These are phyloP conservation scores for Antedon bifida DNA, from an alignment of 35 echinoderm and acorn worm species.

Conservation along the genomic window DNA sequence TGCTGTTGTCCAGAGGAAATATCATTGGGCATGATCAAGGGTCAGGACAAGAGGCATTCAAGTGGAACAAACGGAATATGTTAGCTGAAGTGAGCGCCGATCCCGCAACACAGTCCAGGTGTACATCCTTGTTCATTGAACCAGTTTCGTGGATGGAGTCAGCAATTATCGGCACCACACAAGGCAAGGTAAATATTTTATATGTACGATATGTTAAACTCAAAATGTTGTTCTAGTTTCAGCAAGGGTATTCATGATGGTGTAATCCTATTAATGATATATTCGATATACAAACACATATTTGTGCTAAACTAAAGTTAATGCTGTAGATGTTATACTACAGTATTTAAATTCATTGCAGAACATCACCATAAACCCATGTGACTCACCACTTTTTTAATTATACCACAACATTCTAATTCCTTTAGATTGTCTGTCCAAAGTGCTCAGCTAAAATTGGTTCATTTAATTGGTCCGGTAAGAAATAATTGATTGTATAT, in stretches of 20 bases:
- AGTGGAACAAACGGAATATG: conserved; percentile 33
- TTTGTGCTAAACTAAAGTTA: too few relatives aligned
- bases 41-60: conserved; percentile 24
- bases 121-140: conserved; percentile 51
- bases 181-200: conserved; percentile 27
- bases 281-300: too few relatives aligned
- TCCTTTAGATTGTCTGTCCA: conserved; percentile 55
- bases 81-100: not conserved
- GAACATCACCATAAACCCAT: too few relatives aligned
- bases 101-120: not conserved
- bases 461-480: conserved; percentile 80
- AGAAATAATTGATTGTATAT: not conserved
- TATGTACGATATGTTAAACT: too few relatives aligned
- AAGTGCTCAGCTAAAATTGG: conserved; percentile 65
- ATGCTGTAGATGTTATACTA: too few relatives aligned
- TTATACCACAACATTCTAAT: too few relatives aligned
- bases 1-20: conserved; percentile 14
- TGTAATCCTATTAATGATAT: too few relatives aligned
- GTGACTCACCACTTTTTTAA: too few relatives aligned
- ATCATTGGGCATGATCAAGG: conserved; percentile 26
- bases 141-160: conserved; percentile 57
- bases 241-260: too few relatives aligned
- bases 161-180: conserved; percentile 20
- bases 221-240: too few relatives aligned
- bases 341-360: too few relatives aligned